Evolutionary conservation across 2,113 vertebrate species (phyloP), one percentile per base, ranked within the genome.

Genomic region (Zosterops hypoxanthus): DNA sequence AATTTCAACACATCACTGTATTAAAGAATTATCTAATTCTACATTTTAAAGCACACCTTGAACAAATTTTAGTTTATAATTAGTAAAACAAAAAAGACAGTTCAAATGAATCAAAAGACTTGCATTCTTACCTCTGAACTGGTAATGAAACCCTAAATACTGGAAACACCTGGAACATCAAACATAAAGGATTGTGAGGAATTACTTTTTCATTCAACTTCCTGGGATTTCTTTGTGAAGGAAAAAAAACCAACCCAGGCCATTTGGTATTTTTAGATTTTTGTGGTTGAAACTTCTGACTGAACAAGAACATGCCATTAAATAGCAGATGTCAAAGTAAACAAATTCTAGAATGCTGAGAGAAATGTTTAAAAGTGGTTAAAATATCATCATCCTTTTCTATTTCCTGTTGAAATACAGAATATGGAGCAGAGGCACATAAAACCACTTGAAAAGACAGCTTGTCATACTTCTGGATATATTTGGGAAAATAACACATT

Each of bases 401-500:
- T 69, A 28, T 89, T 71, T 88, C 22, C 52, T 57, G 24, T 12
- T 9, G 3, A 82, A 80, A 42, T 73, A 63, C 5, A 36, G 47
- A 85, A 77, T 64, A 44, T 10, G 5, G 60, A 78, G 47, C 56
- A 52, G 72, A 64, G 31, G 39, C 64, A 41, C 33, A 24, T 68
- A 64, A 92, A 94, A 31, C 14, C 52, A 36, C 56, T 86, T 66
- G 46, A 60, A 69, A 79, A 89, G 77, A 47, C 52, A 87, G 53
- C 55, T 88, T 86, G 86, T 71, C 77, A 33, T 68, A 50, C 49
- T 82, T 89, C 42, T 79, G 73, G n/a, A 26, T 92, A 21, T 69
- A 72, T 96, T 57, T 94, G 66, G 73, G 84, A 80, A 84, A 90
- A 79, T 60, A 89, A 65, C 26, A 80, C 69, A 53, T 85, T 85